Evolutionary conservation across 2,113 vertebrate species (phyloP).

Genomic region (Lipophrys pholis): DNA sequence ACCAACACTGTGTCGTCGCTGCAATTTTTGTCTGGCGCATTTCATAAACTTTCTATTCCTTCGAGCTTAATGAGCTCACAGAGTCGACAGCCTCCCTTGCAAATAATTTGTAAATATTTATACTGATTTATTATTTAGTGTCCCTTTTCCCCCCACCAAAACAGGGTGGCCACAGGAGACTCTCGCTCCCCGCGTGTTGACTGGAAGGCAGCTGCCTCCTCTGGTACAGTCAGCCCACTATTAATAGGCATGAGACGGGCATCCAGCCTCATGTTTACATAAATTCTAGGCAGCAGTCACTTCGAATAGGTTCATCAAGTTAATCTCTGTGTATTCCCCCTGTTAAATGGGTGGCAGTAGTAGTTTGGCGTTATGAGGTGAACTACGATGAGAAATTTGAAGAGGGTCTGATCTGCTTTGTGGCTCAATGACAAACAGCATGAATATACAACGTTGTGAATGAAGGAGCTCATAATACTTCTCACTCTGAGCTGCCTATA

Average conservation of each 20-base stretch:
- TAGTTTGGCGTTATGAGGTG: too few species aligned
- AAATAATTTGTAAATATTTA: constrained; percentile 67
- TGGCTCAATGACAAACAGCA: too few species aligned
- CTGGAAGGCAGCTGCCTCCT: constrained; percentile 39
- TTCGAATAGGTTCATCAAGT: constrained; percentile 36
- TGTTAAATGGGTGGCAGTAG: too few species aligned
- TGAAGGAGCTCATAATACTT: too few species aligned
- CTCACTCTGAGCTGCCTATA: too few species aligned
- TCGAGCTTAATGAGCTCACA: not conserved
- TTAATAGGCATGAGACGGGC: constrained; percentile 45
- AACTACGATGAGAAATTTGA: too few species aligned
- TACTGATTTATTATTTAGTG: constrained; percentile 62
- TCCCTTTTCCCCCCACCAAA: constrained; percentile 19
- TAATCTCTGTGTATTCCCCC: not conserved
- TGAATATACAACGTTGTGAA: too few species aligned
- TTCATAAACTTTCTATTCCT: constrained; percentile 2
- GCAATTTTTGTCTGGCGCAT: not conserved
- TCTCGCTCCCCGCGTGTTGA: constrained; percentile 29
- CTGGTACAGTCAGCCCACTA: constrained; percentile 10
- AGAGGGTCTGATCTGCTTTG: too few species aligned
- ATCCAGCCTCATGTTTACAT: constrained; percentile 49
- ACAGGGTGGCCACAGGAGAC: constrained; percentile 38
- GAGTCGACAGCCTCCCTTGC: not conserved
- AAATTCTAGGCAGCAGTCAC: constrained; percentile 30
- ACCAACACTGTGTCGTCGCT: not conserved